Conservation (phyloP, 2,888 invertebrate genomes). For the Lithodes maja region DNA sequence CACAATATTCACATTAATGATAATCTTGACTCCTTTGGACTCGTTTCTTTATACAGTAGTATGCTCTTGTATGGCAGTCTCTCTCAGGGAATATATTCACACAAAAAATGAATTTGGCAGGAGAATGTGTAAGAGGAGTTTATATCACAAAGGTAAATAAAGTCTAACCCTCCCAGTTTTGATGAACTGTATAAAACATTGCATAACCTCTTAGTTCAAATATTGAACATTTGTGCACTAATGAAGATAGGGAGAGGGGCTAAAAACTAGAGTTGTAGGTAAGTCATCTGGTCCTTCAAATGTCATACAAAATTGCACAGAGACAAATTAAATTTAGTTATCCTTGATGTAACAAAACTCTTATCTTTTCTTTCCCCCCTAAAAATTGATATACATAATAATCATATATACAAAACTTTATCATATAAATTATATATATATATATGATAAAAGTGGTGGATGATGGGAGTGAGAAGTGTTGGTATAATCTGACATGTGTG, state of each 20-base stretch:
- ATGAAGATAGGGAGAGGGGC: conserved; percentile 43
- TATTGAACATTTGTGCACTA: conserved; percentile 62
- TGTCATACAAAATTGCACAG: conserved; percentile 50
- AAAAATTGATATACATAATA: conserved; percentile 23
- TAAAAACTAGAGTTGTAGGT: conserved; percentile 32
- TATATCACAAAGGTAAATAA: conserved; percentile 66
- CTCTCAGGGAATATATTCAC: conserved; percentile 48
- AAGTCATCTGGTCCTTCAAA: conserved; percentile 52
- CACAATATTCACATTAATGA: conserved; percentile 57
- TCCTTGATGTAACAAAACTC: conserved; percentile 6
- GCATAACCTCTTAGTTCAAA: conserved; percentile 57
- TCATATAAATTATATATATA: conserved; percentile 9
- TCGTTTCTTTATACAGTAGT: conserved; percentile 28
- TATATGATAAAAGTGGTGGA: not conserved
- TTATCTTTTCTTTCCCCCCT: conserved; percentile 30
- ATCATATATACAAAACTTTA: conserved; percentile 37
- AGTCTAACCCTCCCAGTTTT: conserved; percentile 51
- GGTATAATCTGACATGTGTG: conserved; percentile 18
- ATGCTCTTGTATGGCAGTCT: conserved; percentile 60
- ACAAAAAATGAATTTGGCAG: conserved; percentile 53
- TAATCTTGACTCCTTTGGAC: conserved; percentile 61
- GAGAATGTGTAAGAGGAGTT: conserved; percentile 63
- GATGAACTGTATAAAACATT: conserved; percentile 59
- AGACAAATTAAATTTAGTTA: conserved; percentile 28
- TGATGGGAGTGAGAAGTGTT: not conserved